Percentiles rank a stretch among this genome's conserved stretches.
Conservation (phyloP, 2,888 invertebrate genomes). For the Nesidiocoris tenuis region DNA sequence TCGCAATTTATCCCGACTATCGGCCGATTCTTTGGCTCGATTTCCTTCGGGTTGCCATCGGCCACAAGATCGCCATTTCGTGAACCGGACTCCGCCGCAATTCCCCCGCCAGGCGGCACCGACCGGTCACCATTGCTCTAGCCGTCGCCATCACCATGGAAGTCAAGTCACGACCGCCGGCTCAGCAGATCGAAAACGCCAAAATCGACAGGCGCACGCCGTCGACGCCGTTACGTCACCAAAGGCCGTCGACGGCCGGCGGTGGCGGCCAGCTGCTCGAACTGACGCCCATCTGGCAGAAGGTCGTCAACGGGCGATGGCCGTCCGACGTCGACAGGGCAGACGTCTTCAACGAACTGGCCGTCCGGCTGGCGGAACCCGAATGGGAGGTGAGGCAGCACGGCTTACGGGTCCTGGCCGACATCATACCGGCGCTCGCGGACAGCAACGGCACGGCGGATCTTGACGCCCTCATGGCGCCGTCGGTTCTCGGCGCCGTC, state of each 20-base stretch:
- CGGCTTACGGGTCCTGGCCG: slow-evolving; percentile 74
- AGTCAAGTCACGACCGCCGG: slow-evolving; percentile 23
- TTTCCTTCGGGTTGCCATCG: no score
- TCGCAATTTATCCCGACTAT: no score
- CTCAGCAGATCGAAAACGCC: slow-evolving; percentile 13
- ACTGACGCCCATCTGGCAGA: slow-evolving; percentile 78
- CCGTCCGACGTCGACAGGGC: slow-evolving; percentile 68
- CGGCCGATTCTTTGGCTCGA: no score
- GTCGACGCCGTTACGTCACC: slow-evolving; percentile 44
- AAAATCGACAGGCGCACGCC: slow-evolving; percentile 35
- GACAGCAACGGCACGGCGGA: slow-evolving; percentile 55
- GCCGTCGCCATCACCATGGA: slow-evolving; percentile 38
- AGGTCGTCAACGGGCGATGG: slow-evolving; percentile 71
- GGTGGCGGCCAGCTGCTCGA: slow-evolving; percentile 55
- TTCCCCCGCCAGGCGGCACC: no score
- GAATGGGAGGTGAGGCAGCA: slow-evolving; percentile 84
- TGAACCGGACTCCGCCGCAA: no score
- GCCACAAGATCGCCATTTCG: no score
- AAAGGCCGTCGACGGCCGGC: slow-evolving; percentile 47
- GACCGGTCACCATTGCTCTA: no score
- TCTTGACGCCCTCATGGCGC: slow-evolving; percentile 66
- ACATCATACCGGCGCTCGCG: slow-evolving; percentile 73
- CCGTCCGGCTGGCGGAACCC: slow-evolving; percentile 71
- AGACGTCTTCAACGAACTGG: slow-evolving; percentile 69
- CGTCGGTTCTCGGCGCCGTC: slow-evolving; percentile 64